Conservation (phyloP, 2,888 invertebrate genomes). For the Blera fallax region DNA sequence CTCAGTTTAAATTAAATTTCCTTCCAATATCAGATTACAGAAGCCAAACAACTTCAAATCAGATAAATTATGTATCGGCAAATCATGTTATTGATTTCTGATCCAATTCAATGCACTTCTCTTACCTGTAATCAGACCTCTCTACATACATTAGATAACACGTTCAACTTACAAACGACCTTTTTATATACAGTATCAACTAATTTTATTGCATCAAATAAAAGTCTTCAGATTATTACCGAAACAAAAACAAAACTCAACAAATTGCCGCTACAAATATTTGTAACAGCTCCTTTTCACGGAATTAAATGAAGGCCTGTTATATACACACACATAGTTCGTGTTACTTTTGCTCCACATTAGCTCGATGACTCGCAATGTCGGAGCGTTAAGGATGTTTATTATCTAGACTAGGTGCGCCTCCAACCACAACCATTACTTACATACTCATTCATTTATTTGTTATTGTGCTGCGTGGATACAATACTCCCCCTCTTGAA, state of each 20-base stretch:
- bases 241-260: not conserved
- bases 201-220: constrained; percentile 16
- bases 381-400: constrained; percentile 28
- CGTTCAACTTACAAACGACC: not conserved
- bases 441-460: constrained; percentile 23
- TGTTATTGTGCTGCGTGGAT: constrained; percentile 3
- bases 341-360: constrained; percentile 25
- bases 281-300: constrained; percentile 17
- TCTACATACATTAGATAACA: not conserved
- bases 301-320: not conserved
- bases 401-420: constrained; percentile 22
- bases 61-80: not conserved
- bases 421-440: constrained; percentile 3
- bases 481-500: not conserved
- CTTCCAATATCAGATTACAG: not conserved
- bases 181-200: not conserved
- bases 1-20: not conserved
- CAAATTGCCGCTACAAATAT: constrained; percentile 10
- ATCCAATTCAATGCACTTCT: not conserved
- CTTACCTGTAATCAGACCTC: not conserved
- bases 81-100: not conserved
- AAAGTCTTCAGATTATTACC: constrained; percentile 2
- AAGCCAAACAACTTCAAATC: not conserved
- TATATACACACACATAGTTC: not conserved
- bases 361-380: constrained; percentile 45